phyloP scores from a whole-genome alignment of 2,797 vertebrate genomes.

The Gambelia wislizenii region DNA sequence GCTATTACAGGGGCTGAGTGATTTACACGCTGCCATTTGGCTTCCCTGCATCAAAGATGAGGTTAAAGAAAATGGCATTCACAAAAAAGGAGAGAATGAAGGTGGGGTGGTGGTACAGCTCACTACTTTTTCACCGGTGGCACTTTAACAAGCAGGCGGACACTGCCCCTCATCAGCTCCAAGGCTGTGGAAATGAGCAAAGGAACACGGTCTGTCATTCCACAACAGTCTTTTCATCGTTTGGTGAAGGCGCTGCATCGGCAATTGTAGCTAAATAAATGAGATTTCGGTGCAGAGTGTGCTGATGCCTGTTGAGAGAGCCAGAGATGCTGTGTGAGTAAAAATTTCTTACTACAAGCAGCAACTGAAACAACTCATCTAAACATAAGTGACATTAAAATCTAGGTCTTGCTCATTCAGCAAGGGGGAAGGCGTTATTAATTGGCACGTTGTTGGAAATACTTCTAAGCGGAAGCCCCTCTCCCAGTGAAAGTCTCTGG shows the following conservation, averaged over 20 bases:
- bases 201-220: constrained; percentile 42
- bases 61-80: no score
- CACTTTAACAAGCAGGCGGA: no score
- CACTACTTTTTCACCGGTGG: not conserved
- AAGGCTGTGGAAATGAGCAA: not conserved
- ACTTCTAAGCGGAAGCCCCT: not conserved
- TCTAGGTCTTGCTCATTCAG: not conserved
- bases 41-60: no score
- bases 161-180: not conserved
- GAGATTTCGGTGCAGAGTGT: constrained; percentile 95
- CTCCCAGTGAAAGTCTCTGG: no score
- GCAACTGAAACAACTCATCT: not conserved
- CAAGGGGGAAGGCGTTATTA: not conserved
- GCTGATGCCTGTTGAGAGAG: constrained; percentile 86
- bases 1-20: no score
- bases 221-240: constrained; percentile 52
- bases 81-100: no score
- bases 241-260: constrained; percentile 81
- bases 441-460: no score
- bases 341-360: not conserved
- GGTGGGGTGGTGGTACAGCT: no score
- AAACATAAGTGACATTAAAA: not conserved
- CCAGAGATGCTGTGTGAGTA: not conserved
- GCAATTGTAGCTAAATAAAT: constrained; percentile 95
- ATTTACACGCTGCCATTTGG: no score